phyloP scores from a whole-genome alignment of 2,797 vertebrate species.

The Halcyon leucocephala region DNA sequence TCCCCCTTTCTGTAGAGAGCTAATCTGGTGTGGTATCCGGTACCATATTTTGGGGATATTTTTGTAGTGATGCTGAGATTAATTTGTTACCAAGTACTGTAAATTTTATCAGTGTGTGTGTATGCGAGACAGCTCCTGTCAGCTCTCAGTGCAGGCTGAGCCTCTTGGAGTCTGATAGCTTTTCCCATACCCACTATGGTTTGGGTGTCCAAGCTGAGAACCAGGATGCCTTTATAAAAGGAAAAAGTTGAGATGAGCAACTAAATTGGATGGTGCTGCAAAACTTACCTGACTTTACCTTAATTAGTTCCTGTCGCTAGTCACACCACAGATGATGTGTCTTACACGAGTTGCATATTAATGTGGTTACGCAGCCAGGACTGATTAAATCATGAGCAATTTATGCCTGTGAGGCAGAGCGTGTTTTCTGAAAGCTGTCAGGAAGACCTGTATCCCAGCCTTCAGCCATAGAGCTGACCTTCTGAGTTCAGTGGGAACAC shows the following conservation, averaged over 20 bases:
- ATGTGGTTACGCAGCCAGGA: slow-evolving; percentile 14
- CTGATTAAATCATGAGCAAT: background rate
- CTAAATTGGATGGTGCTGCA: background rate
- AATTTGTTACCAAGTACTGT: background rate
- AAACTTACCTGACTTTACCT: slow-evolving; percentile 3
- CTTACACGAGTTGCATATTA: slow-evolving; percentile 1
- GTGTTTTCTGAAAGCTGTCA: background rate
- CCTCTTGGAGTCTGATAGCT: background rate
- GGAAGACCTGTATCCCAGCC: background rate
- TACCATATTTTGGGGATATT: background rate
- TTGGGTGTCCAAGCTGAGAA: background rate
- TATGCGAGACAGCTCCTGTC: background rate
- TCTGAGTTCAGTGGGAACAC: background rate
- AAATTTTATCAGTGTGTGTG: background rate
- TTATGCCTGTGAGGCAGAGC: slow-evolving; percentile 10
- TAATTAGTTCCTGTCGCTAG: slow-evolving; percentile 39
- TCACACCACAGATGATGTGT: background rate
- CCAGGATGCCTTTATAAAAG: background rate
- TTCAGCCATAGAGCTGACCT: background rate
- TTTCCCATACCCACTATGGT: background rate
- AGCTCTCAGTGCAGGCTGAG: background rate
- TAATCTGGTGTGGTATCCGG: background rate
- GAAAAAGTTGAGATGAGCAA: slow-evolving; percentile 47
- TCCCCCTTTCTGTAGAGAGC: background rate
- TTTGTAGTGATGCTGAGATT: background rate